Evolutionary conservation across 2,797 vertebrate genomes (phyloP).

Genomic region (Morus bassanus): DNA sequence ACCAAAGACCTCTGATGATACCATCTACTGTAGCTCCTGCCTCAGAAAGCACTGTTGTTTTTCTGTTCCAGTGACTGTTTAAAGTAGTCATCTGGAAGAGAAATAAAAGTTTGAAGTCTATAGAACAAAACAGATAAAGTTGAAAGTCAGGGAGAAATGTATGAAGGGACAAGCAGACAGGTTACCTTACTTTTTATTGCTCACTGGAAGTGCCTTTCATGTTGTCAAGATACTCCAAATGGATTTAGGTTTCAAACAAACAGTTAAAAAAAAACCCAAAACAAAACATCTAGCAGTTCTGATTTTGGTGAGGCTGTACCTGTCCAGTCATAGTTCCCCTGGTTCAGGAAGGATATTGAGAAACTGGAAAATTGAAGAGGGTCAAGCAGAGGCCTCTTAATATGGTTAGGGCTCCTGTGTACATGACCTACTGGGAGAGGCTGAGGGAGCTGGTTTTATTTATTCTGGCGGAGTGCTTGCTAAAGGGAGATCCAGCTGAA

Average conservation of each 20-base stretch:
- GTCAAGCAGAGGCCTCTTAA: background rate
- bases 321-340: background rate
- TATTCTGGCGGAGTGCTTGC: background rate
- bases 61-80: background rate
- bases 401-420: background rate
- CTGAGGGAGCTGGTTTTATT: background rate
- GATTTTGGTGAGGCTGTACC: background rate
- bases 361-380: background rate
- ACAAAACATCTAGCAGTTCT: background rate
- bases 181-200: background rate
- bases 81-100: background rate
- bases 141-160: background rate
- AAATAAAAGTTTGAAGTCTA: background rate
- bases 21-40: background rate
- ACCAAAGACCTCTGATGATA: background rate
- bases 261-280: background rate
- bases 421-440: background rate
- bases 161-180: background rate
- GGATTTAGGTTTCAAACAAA: background rate
- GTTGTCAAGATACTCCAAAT: background rate
- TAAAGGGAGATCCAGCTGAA: background rate
- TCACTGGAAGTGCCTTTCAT: background rate
- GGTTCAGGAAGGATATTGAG: background rate
- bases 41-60: background rate
- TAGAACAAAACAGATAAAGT: background rate